Conservation (phyloP, 2,888 invertebrate genomes). For the Autographa pulchrina region DNA sequence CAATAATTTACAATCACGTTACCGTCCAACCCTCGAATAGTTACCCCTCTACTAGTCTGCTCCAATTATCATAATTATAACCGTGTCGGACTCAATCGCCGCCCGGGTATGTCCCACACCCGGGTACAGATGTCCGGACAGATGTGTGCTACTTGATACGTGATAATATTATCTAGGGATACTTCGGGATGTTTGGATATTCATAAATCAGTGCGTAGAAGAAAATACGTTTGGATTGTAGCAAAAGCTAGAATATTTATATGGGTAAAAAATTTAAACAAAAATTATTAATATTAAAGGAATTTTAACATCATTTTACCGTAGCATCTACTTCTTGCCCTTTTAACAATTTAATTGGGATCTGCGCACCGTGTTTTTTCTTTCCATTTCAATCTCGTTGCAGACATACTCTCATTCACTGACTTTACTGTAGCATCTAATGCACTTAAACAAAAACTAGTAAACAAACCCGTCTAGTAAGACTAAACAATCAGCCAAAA, state of each 20-base stretch:
- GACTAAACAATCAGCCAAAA: background rate
- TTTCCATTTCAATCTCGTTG: no score
- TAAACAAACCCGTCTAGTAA: background rate
- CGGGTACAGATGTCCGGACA: background rate
- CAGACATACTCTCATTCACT: no score
- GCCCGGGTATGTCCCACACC: background rate
- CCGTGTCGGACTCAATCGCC: background rate
- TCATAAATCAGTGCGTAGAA: background rate
- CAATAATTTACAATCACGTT: background rate
- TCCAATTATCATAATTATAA: slow-evolving; percentile 2
- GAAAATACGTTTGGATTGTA: no score
- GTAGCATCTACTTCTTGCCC: no score
- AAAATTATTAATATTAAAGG: no score
- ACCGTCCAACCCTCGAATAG: background rate
- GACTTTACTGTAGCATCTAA: no score
- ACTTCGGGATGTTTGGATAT: background rate
- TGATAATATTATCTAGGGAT: background rate
- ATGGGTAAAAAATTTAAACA: no score
- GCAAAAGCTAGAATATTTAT: no score
- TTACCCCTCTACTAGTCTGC: background rate
- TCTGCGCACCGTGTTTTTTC: no score
- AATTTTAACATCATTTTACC: no score
- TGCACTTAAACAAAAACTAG: no score
- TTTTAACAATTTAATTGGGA: no score
- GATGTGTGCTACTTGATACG: background rate